A percentile compares a stretch with the other conserved stretches of the same genome.
These are phyloP conservation scores for Alitta virens DNA, from an alignment of 2,888 invertebrate genomes.

Conservation along the genomic window DNA sequence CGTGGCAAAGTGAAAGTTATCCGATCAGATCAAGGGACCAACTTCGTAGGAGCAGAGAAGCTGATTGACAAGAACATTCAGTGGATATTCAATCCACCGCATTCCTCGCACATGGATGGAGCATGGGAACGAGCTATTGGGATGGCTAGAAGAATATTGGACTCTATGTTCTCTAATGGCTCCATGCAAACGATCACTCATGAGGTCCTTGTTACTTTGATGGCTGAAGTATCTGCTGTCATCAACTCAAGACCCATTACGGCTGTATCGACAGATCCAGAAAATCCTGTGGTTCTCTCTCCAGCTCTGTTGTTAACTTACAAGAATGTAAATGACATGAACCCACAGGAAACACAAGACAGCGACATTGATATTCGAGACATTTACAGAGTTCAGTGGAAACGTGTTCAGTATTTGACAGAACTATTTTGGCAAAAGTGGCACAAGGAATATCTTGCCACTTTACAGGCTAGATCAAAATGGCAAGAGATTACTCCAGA, in stretches of 20 bases:
- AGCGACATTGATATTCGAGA: conserved; percentile 2
- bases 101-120: conserved; percentile 34
- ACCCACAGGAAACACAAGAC: no score
- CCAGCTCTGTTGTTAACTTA: conserved; percentile 16
- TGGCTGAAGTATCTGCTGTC: conserved; percentile 26
- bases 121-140: conserved; percentile 37
- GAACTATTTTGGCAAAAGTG: conserved; percentile 20
- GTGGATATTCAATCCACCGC: conserved; percentile 29
- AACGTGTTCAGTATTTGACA: conserved; percentile 14
- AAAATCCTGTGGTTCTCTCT: conserved; percentile 13
- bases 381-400: conserved; percentile 16
- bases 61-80: background rate
- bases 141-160: conserved; percentile 27
- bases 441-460: conserved; percentile 13
- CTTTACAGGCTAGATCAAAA: conserved; percentile 12
- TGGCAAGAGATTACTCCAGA: conserved; percentile 8
- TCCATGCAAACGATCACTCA: conserved; percentile 20
- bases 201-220: conserved; percentile 23
- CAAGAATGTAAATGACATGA: no score
- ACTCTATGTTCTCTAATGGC: conserved; percentile 16
- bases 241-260: conserved; percentile 28
- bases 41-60: conserved; percentile 18
- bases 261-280: conserved; percentile 17
- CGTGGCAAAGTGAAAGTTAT: background rate
- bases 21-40: conserved; percentile 6